Conservation (phyloP, 1,140 invertebrate genomes). For the Cecropterus lyciades region DNA sequence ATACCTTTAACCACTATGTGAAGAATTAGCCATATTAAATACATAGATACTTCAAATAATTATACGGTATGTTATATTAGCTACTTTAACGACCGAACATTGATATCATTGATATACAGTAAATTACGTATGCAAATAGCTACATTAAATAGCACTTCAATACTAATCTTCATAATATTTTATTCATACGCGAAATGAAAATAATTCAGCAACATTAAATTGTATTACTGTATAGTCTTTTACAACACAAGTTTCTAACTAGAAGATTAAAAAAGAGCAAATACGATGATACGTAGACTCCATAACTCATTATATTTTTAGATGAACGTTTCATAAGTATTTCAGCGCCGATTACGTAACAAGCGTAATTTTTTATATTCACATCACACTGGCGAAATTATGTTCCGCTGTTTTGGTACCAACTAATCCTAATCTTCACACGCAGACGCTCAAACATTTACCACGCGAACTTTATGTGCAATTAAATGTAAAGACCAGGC, state of each 20-base stretch:
- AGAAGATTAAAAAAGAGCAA: neutral
- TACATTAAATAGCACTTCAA: too few species aligned
- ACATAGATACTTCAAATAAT: too few species aligned
- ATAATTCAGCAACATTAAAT: too few species aligned
- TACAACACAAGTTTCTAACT: neutral
- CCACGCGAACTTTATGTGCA: neutral
- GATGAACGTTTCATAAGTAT: slow-evolving; percentile 8
- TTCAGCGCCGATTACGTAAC: slow-evolving; percentile 9
- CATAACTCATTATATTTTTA: slow-evolving; percentile 25
- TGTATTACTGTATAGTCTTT: neutral
- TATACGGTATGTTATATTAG: too few species aligned
- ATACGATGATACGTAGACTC: neutral
- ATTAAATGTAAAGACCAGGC: slow-evolving; percentile 9
- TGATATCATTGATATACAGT: too few species aligned
- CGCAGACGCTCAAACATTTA: neutral
- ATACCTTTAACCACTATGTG: too few species aligned
- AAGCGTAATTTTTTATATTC: slow-evolving; percentile 3
- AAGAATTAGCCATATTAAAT: too few species aligned
- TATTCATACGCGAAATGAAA: too few species aligned
- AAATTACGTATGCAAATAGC: too few species aligned
- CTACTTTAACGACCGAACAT: too few species aligned
- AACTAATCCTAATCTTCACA: slow-evolving; percentile 8
- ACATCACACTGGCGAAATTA: neutral
- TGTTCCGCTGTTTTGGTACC: neutral
- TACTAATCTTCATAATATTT: too few species aligned